A percentile compares a stretch with the other conserved stretches of the same genome.
Conservation (phyloP, 2,888 invertebrate genomes). For the Dichetophora obliterata region DNA sequence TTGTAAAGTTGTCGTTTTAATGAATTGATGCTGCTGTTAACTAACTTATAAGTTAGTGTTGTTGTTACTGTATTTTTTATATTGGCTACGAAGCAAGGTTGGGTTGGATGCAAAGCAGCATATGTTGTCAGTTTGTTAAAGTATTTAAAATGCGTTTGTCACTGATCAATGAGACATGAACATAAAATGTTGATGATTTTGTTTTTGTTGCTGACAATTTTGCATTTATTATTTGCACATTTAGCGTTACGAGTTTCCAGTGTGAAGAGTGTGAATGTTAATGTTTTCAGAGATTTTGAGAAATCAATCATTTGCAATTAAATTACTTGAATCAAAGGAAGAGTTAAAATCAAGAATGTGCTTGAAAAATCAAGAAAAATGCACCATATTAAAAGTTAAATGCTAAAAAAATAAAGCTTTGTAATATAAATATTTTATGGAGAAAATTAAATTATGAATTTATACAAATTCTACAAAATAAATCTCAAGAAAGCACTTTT, state of each 20-base stretch:
- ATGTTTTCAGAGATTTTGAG: neutral
- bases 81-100: neutral
- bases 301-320: neutral
- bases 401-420: too few relatives aligned
- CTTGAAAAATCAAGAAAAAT: too few relatives aligned
- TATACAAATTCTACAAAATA: too few relatives aligned
- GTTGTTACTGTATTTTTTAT: conserved; percentile 36
- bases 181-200: conserved; percentile 16
- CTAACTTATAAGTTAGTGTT: conserved; percentile 47
- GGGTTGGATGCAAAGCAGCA: neutral
- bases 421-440: too few relatives aligned
- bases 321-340: neutral
- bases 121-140: conserved; percentile 43
- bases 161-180: conserved; percentile 43
- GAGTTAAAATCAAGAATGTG: neutral
- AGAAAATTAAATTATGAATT: too few relatives aligned
- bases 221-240: neutral
- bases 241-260: neutral
- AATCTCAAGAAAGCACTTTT: too few relatives aligned
- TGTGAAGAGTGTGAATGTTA: neutral
- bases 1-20: conserved; percentile 68
- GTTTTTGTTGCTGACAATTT: neutral
- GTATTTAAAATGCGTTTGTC: conserved; percentile 42
- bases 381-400: too few relatives aligned
- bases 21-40: conserved; percentile 68